phyloP scores from a whole-genome alignment of 2,888 invertebrate genomes.

The Seira musarum region DNA sequence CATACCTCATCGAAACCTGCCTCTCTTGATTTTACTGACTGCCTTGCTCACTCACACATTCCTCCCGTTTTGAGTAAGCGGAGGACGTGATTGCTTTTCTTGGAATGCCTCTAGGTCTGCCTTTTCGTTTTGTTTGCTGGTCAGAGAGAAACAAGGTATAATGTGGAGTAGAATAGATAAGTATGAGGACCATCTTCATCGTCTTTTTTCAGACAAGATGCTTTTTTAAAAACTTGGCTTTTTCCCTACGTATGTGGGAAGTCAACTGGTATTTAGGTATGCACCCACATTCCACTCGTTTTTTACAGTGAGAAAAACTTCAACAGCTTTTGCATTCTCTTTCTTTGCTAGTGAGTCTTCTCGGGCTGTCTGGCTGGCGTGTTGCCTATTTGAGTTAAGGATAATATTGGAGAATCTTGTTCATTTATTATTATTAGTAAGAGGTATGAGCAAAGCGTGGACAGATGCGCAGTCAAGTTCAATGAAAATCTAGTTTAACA shows the following conservation, averaged over 20 bases:
- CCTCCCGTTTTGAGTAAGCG: conserved; percentile 25
- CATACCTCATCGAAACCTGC: conserved; percentile 27
- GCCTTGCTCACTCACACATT: conserved; percentile 25
- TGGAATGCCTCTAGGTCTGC: conserved; percentile 59
- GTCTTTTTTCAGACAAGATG: not conserved
- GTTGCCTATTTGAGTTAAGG: conserved; percentile 31
- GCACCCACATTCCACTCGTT: conserved; percentile 19
- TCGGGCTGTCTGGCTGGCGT: conserved; percentile 27
- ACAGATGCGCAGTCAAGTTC: conserved; percentile 54
- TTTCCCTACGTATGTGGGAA: conserved; percentile 31
- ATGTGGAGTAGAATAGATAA: not conserved
- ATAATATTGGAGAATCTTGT: conserved; percentile 19
- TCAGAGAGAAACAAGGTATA: conserved; percentile 4
- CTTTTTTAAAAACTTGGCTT: conserved; percentile 5
- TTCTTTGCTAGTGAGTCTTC: not conserved
- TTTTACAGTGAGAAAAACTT: conserved; percentile 10
- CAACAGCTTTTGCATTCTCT: conserved; percentile 12
- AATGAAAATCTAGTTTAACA: conserved; percentile 55
- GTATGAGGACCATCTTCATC: not conserved
- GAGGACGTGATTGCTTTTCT: conserved; percentile 52
- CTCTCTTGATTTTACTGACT: conserved; percentile 11
- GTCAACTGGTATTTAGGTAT: conserved; percentile 29
- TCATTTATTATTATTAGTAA: conserved; percentile 18
- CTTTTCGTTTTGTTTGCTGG: conserved; percentile 20
- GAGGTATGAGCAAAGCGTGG: conserved; percentile 19